phyloP scores from a whole-genome alignment of 1,140 invertebrate genomes.

The Aethina tumida region DNA sequence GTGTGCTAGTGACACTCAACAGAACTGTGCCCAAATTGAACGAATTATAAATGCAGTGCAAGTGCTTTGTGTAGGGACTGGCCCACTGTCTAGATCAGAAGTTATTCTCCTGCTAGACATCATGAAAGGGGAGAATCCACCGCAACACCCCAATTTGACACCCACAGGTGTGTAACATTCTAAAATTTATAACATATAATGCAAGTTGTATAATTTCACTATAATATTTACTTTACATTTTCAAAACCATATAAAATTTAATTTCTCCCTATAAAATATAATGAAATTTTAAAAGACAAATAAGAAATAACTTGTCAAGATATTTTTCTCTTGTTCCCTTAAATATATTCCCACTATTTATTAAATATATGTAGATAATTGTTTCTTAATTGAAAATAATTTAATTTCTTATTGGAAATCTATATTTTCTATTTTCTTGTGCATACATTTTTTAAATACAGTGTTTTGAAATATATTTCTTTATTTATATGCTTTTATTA shows the following conservation, averaged over 20 bases:
- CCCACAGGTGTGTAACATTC: conserved; percentile 34
- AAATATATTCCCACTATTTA: too few relatives aligned
- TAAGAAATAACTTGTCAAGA: too few relatives aligned
- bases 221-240: neutral
- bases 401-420: too few relatives aligned
- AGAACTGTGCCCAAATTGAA: conserved; percentile 29
- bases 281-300: too few relatives aligned
- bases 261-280: conserved; percentile 27
- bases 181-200: conserved; percentile 6
- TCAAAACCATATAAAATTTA: conserved; percentile 21
- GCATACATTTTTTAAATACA: too few relatives aligned
- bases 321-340: too few relatives aligned
- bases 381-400: too few relatives aligned
- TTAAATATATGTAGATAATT: too few relatives aligned
- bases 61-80: conserved; percentile 48
- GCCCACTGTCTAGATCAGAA: conserved; percentile 44
- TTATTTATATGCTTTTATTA: too few relatives aligned
- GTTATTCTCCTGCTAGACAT: conserved; percentile 51
- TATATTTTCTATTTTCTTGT: too few relatives aligned
- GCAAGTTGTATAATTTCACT: conserved; percentile 1
- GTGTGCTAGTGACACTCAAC: conserved; percentile 23
- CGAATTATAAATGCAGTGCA: conserved; percentile 45
- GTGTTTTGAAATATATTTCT: too few relatives aligned
- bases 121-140: conserved; percentile 58
- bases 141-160: conserved; percentile 44